Conservation (phyloP, 2,113 vertebrate species). For the Percopsis transmontana region DNA sequence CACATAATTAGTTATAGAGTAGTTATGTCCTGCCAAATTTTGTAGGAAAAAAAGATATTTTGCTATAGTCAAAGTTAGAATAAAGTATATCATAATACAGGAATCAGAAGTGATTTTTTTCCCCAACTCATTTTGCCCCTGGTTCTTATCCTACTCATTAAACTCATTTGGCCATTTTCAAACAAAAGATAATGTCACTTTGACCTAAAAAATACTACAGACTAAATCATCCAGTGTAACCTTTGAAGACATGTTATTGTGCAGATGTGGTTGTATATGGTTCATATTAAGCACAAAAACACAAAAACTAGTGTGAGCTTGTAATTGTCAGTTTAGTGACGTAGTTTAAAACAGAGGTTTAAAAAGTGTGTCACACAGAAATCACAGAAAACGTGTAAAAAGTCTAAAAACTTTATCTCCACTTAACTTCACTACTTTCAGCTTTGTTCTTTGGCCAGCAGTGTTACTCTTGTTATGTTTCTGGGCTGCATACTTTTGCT, state of each 20-base stretch:
- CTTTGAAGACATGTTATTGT: not conserved
- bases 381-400: too few relatives aligned
- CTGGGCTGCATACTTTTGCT: slow-evolving; percentile 25
- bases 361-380: too few relatives aligned
- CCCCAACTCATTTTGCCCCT: not conserved
- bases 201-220: too few relatives aligned
- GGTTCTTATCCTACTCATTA: not conserved
- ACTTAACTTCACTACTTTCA: slow-evolving; percentile 10
- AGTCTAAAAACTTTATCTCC: not conserved
- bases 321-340: not conserved
- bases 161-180: not conserved
- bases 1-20: not conserved
- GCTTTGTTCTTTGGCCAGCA: slow-evolving; percentile 19
- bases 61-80: not conserved
- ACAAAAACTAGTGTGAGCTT: not conserved
- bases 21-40: not conserved
- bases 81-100: not conserved
- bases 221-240: not conserved
- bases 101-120: not conserved
- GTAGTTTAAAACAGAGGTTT: too few relatives aligned
- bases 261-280: not conserved
- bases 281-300: not conserved
- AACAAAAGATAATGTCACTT: not conserved
- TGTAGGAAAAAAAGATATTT: not conserved
- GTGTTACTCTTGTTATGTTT: slow-evolving; percentile 53